A percentile compares a stretch with the other conserved stretches of the same genome.
phyloP scores from a whole-genome alignment of 1,140 invertebrate species.

The Triops longicaudatus region DNA sequence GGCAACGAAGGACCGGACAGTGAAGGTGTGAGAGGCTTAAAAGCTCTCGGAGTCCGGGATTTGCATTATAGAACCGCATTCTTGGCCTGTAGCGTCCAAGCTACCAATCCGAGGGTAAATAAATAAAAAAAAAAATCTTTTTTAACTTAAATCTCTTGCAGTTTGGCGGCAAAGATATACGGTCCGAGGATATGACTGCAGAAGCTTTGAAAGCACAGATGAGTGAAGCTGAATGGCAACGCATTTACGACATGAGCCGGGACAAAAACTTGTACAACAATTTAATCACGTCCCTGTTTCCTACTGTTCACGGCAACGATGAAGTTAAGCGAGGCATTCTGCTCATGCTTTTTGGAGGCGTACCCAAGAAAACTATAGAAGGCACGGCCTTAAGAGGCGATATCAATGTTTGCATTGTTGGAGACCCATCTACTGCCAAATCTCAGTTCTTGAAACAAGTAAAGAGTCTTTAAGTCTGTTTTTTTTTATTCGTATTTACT shows the following conservation, averaged over 20 bases:
- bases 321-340: constrained; percentile 91
- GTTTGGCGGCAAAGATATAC: constrained; percentile 45
- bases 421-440: constrained; percentile 97
- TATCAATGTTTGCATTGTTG: constrained; percentile 96
- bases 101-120: constrained; percentile 65
- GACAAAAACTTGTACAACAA: constrained; percentile 90
- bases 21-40: constrained; percentile 86
- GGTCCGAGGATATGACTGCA: constrained; percentile 70
- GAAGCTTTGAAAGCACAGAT: constrained; percentile 90
- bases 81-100: constrained; percentile 81
- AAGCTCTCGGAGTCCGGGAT: constrained; percentile 89
- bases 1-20: constrained; percentile 58
- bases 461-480: too few species aligned
- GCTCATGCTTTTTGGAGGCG: constrained; percentile 95
- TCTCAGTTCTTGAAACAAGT: constrained; percentile 91
- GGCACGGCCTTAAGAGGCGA: constrained; percentile 80
- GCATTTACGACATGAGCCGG: constrained; percentile 92
- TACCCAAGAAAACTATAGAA: constrained; percentile 89
- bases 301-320: constrained; percentile 95
- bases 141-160: constrained; percentile 32
- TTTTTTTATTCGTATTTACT: too few species aligned
- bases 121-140: neutral
- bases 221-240: constrained; percentile 90
- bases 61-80: constrained; percentile 93
- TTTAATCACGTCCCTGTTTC: constrained; percentile 86